Conservation (phyloP, 2,888 invertebrate species). For the Pantelozetes paolii region DNA sequence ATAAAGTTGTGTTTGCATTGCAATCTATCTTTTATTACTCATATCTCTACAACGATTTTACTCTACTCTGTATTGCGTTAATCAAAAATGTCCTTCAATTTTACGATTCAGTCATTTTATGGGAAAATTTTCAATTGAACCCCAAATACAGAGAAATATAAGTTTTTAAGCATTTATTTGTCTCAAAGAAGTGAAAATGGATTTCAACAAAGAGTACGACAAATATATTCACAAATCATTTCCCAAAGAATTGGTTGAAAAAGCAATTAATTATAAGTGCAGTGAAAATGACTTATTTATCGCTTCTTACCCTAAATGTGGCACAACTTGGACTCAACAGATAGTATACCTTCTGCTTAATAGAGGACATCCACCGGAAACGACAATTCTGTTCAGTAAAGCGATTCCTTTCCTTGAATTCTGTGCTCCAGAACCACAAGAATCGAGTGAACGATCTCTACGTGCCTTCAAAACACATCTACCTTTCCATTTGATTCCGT, state of each 20-base stretch:
- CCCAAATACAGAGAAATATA: no score
- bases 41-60: no score
- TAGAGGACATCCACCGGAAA: background rate
- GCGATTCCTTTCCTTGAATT: conserved; percentile 1
- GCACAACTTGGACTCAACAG: conserved; percentile 17
- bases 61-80: no score
- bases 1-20: no score
- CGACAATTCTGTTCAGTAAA: background rate
- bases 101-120: no score
- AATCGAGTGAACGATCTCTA: background rate
- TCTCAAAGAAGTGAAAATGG: no score
- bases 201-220: background rate
- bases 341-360: background rate
- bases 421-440: background rate
- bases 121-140: no score
- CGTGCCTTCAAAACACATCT: conserved; percentile 50
- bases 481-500: conserved; percentile 46
- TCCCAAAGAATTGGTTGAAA: background rate
- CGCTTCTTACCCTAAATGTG: conserved; percentile 9
- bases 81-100: no score
- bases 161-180: no score
- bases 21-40: no score
- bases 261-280: background rate
- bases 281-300: background rate
- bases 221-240: background rate